phyloP scores from a whole-genome alignment of 2,888 invertebrate genomes.

The Leucania comma region DNA sequence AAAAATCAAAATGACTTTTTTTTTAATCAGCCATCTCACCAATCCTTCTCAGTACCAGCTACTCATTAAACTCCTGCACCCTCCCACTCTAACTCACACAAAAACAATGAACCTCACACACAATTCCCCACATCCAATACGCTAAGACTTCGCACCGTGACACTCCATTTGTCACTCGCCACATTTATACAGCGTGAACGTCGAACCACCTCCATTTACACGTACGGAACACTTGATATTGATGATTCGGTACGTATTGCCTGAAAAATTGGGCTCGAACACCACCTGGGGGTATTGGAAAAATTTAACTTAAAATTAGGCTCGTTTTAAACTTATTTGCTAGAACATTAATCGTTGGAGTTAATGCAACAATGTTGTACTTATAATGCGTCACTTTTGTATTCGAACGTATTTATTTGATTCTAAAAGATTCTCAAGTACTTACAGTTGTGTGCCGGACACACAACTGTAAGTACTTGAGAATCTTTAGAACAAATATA shows the following conservation, averaged over 20 bases:
- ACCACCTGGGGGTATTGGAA: background rate
- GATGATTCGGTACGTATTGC: slow-evolving; percentile 37
- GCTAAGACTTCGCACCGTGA: slow-evolving; percentile 45
- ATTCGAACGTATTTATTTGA: background rate
- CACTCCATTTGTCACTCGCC: slow-evolving; percentile 51
- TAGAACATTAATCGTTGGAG: background rate
- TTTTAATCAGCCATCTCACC: background rate
- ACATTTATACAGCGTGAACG: slow-evolving; percentile 48
- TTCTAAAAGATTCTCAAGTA: background rate
- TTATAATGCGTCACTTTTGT: background rate
- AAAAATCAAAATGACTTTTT: no score
- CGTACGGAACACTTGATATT: slow-evolving; percentile 45
- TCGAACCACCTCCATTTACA: slow-evolving; percentile 39
- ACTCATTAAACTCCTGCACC: slow-evolving; percentile 11
- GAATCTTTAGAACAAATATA: no score
- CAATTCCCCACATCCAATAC: slow-evolving; percentile 32
- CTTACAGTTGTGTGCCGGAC: background rate
- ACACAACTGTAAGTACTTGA: no score
- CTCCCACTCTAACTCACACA: background rate
- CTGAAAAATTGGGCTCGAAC: slow-evolving; percentile 34
- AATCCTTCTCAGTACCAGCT: background rate
- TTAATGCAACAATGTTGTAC: background rate
- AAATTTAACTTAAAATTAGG: slow-evolving; percentile 13
- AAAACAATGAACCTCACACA: slow-evolving; percentile 34
- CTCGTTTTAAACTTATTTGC: slow-evolving; percentile 2